Base-by-base conservation (phyloP, 2,888 invertebrate species). In the Aspidiotus rigidus region DNA sequence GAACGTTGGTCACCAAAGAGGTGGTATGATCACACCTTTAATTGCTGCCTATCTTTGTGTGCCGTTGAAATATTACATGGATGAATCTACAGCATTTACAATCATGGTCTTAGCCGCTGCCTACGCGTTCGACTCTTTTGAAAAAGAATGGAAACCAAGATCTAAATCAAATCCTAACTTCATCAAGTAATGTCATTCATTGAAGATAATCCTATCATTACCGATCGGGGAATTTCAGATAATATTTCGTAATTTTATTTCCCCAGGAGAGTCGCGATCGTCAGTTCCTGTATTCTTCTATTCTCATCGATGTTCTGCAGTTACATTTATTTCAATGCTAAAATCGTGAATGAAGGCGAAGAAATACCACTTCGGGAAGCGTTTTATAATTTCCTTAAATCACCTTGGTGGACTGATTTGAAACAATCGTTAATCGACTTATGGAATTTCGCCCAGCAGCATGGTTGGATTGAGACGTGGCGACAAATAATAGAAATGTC, bases 391-490 rank as follows among this genome's bases (percentile, higher is more conserved):
- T 92, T 97, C 79, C 86, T 94, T 74, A 91, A 90, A 7, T 91
- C 92, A 6, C 91, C 91, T 71, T 82, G 86, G 79, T 93, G 92
- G 90, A 81, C 85, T n/a, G 89, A 93, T 75, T 81, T 92, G 44
- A 85, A 87, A 75, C 86, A 87, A 9, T 78, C 78, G 28, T 76
- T 94, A 0, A 78, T 82, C 15, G 88, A 90, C 70, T 85, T 89
- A 0, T 93, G 89, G 80, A 82, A 83, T 62, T 90, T 87, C 76
- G 89, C 88, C 0, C 86, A 87, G 75, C 86, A 88, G 74, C 88
- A 95, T 76, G 96, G 96, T 71, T 95, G 88, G 88, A 84, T 84
- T 76, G 90, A 89, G 75, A 86, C 92, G 0, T 94, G 90, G 90
- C 86, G 88, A 74, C 89, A 93, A 77, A 82, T 95, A 28, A 84